These are phyloP conservation scores for Lepidurus packardi DNA, from an alignment of 1,140 invertebrate genomes.

Conservation along the genomic window DNA sequence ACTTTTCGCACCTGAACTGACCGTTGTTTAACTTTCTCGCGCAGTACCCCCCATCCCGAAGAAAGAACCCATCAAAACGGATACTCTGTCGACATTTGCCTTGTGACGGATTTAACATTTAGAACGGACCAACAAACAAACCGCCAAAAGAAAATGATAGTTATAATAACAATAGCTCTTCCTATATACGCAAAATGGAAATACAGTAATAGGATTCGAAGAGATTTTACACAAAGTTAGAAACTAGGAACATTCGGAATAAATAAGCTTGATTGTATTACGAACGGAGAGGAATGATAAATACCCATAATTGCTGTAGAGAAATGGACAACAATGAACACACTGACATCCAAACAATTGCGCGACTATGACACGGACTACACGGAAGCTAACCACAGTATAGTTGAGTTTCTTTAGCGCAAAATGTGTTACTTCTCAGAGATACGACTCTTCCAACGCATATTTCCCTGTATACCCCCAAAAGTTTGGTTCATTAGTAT, in stretches of 20 bases:
- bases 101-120: not conserved
- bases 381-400: not conserved
- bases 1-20: not conserved
- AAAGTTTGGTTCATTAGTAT: not conserved
- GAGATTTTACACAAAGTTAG: not conserved
- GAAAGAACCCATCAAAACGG: conserved; percentile 4
- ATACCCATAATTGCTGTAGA: not conserved
- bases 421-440: not conserved
- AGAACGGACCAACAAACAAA: conserved; percentile 6
- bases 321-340: not conserved
- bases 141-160: not conserved
- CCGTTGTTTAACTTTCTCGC: not conserved
- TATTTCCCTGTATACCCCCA: not conserved
- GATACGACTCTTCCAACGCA: conserved; percentile 5
- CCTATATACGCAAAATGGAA: too few relatives aligned
- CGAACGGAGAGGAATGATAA: conserved; percentile 1
- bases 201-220: not conserved
- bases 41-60: not conserved
- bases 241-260: not conserved
- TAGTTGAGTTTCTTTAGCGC: not conserved
- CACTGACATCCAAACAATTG: not conserved
- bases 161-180: not conserved
- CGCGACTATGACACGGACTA: not conserved
- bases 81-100: conserved; percentile 11
- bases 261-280: not conserved